Evolutionary conservation across 2,888 invertebrate species (phyloP).

Genomic region (Plemyria rubiginata): DNA sequence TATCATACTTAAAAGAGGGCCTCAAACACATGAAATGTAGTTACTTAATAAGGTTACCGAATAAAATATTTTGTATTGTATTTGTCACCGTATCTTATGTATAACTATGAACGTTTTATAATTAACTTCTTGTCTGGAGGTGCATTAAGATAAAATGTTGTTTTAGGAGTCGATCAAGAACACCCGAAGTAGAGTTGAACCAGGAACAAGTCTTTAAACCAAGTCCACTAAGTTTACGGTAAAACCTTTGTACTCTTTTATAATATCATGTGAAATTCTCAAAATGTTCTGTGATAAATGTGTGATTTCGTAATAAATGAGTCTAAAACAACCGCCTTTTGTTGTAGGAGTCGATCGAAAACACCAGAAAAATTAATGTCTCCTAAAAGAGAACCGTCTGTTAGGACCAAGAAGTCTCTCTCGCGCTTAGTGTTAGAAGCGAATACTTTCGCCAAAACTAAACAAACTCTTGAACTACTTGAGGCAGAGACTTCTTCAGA

Average conservation of each 20-base stretch:
- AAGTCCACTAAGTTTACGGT: conserved; percentile 61
- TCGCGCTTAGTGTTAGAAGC: conserved; percentile 76
- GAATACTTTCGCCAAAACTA: conserved; percentile 73
- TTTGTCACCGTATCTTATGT: too few species aligned
- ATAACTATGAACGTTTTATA: too few species aligned
- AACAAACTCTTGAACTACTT: conserved; percentile 54
- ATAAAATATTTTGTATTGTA: too few species aligned
- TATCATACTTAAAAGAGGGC: too few species aligned
- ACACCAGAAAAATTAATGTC: conserved; percentile 77
- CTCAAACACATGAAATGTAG: too few species aligned
- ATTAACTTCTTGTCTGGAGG: neutral
- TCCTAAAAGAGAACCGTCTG: conserved; percentile 62
- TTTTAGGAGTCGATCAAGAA: conserved; percentile 66
- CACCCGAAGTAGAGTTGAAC: conserved; percentile 64
- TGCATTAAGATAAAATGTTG: conserved; percentile 1
- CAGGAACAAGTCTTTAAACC: conserved; percentile 48
- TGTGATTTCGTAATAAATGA: conserved; percentile 12
- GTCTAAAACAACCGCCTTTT: conserved; percentile 11
- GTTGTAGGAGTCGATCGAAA: conserved; percentile 69
- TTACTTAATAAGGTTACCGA: too few species aligned
- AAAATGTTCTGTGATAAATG: neutral
- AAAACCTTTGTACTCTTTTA: conserved; percentile 16
- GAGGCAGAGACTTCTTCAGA: conserved; percentile 47
- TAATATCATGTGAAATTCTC: neutral
- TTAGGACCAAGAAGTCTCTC: conserved; percentile 66